Base-by-base conservation (phyloP, 1,140 invertebrate genomes). In the Drosophila punjabiensis region DNA sequence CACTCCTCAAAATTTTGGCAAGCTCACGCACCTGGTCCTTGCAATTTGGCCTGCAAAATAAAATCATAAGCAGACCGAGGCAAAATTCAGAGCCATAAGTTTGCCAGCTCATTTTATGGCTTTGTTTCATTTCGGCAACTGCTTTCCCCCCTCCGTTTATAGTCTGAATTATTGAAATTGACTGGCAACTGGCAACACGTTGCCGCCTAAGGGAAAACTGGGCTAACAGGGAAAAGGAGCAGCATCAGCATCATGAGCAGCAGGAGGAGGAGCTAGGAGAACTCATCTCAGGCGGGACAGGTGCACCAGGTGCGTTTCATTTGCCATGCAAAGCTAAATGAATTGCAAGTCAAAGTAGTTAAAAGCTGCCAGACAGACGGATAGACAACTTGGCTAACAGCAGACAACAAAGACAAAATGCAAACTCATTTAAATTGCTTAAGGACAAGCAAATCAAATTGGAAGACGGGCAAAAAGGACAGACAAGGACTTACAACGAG, bases 301-400 rank as follows among this genome's bases (percentile, higher is more conserved):
- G 68, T 79, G 76, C 55, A 62, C 18, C 79, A 81, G 80, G 79
- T 83, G 81, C 64, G 75, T 82, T 86, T 65, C 79, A 85, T 82
- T 80, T 80, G 84, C 76, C 61, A 74, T 80, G 84, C 68, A 76
- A 69, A 70, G 64, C 84, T 77, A 87, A 87, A 87, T 87, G 84
- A 89, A 89, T 87, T 87, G 81, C 81, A 84, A 80, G 81, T 84
- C 85, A 87, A 87, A 89, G 85, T 84, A 87, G 84, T 87, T 87
- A 78, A 79, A 63, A 45, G 47, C 71, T 62, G 52, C 43, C 67
- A 59, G 69, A 24, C 68, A 47, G 20, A 35, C 52, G 37, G 47
- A 75, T 60, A 75, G 55, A 53, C 37, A 74, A 35, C 24, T 47
- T 52, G 48, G 39, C 35, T 28, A 39, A 30, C 50, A 53, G 50